Evolutionary conservation across 2,797 vertebrate genomes (phyloP), one percentile per base, ranked within the genome.

Genomic region (Gymnopithys bicolor): DNA sequence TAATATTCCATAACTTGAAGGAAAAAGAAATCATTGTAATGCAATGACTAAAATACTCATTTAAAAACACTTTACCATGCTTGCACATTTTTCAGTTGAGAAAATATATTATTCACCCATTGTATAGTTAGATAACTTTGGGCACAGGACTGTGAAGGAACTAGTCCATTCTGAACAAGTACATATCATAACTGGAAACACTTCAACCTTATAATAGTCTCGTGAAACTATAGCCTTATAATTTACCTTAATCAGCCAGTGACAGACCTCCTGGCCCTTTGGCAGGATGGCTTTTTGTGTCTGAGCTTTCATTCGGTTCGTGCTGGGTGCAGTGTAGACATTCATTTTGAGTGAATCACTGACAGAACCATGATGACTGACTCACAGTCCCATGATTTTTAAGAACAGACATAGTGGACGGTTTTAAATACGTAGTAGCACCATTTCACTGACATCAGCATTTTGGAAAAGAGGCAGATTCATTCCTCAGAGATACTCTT

Each of bases 371-470:
- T 85, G 76, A 87, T 13, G 5, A 43, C 76, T 96, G 90, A 95
- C 89, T 96, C 94, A 97, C 30, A 82, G 80, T 82, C 95, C 63
- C 91, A 86, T 94, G 95, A 93, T 35, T 90, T 89, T 90, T 76
- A 93, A 60, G 48, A 87, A 49, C 43, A 86, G 56, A 60, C 35
- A 43, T 2, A 73, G 48, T n/a, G 37, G 39, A 86, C 43, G 10
- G 17, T 56, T 88, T 92, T 63, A 93, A 90, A 63, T 53, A 76
- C 0, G 0, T 33, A 64, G 46, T 14, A 70, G 35, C 21, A 58
- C 30, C 3, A 3, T 67, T 81, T 88, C 52, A 63, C 52, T 37
- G 48, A 41, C 70, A 63, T 27, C 56, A 76, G 2, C 3, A 0
- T 51, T 94, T 88, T 81, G 55, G 48, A 46, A 59, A 66, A 89